Evolutionary conservation across 2,797 vertebrate genomes (phyloP).

Genomic region (Muscicapa striata): DNA sequence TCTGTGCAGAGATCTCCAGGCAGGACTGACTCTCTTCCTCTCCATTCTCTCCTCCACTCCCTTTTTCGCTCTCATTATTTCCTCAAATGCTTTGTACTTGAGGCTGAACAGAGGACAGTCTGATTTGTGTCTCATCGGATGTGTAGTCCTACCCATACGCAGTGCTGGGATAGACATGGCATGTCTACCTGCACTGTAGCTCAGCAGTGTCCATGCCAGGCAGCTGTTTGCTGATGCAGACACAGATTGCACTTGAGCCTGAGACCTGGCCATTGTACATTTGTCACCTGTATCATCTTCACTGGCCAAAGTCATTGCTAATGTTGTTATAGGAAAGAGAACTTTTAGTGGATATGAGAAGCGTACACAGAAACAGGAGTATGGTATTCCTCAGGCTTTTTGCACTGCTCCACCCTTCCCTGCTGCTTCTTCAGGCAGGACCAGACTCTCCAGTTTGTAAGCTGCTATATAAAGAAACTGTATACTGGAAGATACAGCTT

Average conservation of each 20-base stretch:
- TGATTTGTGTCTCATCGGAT: not conserved
- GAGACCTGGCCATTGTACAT: not conserved
- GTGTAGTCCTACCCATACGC: rapidly evolving
- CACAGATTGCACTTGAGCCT: not conserved
- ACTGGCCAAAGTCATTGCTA: not conserved
- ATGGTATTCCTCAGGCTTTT: not conserved
- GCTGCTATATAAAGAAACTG: conserved; percentile 19
- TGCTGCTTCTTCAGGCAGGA: not conserved
- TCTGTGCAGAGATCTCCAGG: not conserved
- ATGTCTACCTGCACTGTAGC: not conserved
- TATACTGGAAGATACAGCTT: conserved; percentile 28
- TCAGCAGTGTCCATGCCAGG: not conserved
- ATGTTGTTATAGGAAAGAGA: not conserved
- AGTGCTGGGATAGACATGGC: not conserved
- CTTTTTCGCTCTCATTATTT: not conserved
- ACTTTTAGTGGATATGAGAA: not conserved
- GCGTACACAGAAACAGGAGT: not conserved
- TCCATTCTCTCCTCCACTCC: not conserved
- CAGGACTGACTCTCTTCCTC: not conserved
- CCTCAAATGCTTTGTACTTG: not conserved
- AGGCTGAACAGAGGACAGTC: not conserved
- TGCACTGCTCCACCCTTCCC: not conserved
- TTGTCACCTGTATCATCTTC: not conserved
- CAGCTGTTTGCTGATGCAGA: not conserved
- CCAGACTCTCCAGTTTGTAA: conserved; percentile 21